Percentiles rank a stretch among this genome's conserved stretches.
Evolutionary conservation across 2,797 vertebrate genomes (phyloP).

Genomic region (Parotocinclus haroldoi): DNA sequence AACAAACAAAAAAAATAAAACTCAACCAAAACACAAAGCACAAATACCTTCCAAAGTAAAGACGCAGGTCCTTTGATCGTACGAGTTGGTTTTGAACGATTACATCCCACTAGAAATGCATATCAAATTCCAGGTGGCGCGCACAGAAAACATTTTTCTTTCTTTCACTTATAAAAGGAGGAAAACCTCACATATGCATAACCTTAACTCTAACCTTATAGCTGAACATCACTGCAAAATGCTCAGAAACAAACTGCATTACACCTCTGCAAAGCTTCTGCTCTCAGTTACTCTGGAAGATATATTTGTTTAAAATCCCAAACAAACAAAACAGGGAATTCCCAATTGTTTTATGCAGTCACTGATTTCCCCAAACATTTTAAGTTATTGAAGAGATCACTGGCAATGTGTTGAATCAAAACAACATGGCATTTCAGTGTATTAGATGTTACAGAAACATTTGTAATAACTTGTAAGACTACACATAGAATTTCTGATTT

Average conservation of each 20-base stretch:
- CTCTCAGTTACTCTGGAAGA: conserved; percentile 46
- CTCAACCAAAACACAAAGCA: conserved; percentile 46
- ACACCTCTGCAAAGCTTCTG: conserved; percentile 52
- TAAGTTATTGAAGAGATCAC: conserved; percentile 54
- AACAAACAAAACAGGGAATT: conserved; percentile 52
- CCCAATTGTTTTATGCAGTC: conserved; percentile 49
- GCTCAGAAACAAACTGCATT: conserved; percentile 52
- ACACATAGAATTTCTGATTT: conserved; percentile 59
- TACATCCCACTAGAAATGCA: conserved; percentile 62
- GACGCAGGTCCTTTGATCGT: conserved; percentile 65
- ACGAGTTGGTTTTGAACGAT: conserved; percentile 58
- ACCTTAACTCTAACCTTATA: conserved; percentile 68
- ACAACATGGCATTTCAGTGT: conserved; percentile 42
- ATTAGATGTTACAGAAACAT: conserved; percentile 60
- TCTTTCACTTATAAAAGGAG: conserved; percentile 50
- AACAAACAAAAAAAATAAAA: conserved; percentile 28
- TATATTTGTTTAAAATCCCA: conserved; percentile 40
- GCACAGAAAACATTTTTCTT: conserved; percentile 47
- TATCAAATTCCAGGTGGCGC: conserved; percentile 57
- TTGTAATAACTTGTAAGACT: conserved; percentile 58
- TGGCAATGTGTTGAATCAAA: conserved; percentile 40
- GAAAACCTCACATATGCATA: conserved; percentile 59
- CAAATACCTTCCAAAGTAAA: conserved; percentile 57
- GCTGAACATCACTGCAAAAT: conserved; percentile 61
- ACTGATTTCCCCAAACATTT: conserved; percentile 58